These are phyloP conservation scores for Thelaira solivaga DNA, from an alignment of 2,888 invertebrate species.

Conservation along the genomic window DNA sequence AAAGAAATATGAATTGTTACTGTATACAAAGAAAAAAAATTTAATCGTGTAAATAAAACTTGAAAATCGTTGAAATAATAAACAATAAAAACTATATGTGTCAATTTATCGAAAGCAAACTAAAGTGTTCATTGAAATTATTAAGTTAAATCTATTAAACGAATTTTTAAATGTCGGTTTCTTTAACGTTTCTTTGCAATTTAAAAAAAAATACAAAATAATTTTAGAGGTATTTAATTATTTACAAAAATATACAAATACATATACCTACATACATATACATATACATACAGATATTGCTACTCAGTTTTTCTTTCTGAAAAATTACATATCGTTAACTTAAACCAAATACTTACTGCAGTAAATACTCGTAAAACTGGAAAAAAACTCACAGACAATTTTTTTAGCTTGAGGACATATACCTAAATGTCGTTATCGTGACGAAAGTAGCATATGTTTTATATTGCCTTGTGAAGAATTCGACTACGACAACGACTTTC, in stretches of 20 bases:
- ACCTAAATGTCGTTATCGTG: no score
- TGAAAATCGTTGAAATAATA: neutral
- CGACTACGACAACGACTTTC: no score
- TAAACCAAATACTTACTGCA: no score
- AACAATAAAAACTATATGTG: constrained; percentile 18
- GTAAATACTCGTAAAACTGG: no score
- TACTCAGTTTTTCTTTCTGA: no score
- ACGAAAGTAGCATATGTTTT: no score
- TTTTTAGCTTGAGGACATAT: no score
- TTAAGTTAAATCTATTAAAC: neutral
- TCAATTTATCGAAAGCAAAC: constrained; percentile 43
- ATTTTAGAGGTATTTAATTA: neutral
- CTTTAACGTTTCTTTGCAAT: neutral
- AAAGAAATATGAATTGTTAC: constrained; percentile 46
- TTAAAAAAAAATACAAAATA: neutral
- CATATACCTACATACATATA: no score
- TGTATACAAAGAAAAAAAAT: constrained; percentile 16
- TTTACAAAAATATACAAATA: neutral
- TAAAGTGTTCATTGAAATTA: constrained; percentile 23
- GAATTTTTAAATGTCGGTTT: neutral
- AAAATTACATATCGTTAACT: no score
- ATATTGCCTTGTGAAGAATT: no score
- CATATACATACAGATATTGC: no score
- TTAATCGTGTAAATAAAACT: neutral
- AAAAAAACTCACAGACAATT: no score